Evolutionary conservation across 2,797 vertebrate genomes (phyloP).

Genomic region (Botia almorhae): DNA sequence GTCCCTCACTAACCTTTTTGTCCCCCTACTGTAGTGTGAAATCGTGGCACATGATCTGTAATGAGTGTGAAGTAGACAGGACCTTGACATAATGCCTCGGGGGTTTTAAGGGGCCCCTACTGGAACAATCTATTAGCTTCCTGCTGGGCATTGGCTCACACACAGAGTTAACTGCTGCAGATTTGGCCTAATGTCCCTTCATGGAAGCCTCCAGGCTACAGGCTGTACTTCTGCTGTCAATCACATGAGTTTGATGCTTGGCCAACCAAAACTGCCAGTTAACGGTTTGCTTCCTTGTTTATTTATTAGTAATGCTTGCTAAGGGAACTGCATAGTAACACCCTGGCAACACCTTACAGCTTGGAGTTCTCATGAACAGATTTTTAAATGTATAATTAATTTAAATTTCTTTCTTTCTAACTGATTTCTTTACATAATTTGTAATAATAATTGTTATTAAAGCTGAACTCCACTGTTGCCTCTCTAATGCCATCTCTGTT

Average conservation of each 20-base stretch:
- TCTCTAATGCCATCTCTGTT: too few species aligned
- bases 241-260: slow-evolving; percentile 53
- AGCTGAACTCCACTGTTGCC: too few species aligned
- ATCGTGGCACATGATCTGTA: slow-evolving; percentile 84
- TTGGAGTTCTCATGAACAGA: too few species aligned
- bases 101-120: slow-evolving; percentile 70
- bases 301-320: not conserved
- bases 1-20: slow-evolving; percentile 3
- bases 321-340: not conserved
- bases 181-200: slow-evolving; percentile 71
- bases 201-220: slow-evolving; percentile 65
- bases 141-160: slow-evolving; percentile 71
- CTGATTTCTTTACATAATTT: too few species aligned
- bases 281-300: not conserved
- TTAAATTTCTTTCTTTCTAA: too few species aligned
- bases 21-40: slow-evolving; percentile 79
- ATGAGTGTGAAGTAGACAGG: slow-evolving; percentile 84
- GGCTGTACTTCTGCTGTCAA: slow-evolving; percentile 64
- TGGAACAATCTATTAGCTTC: slow-evolving; percentile 77
- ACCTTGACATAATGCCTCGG: slow-evolving; percentile 77
- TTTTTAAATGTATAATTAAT: too few species aligned
- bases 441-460: too few species aligned
- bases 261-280: not conserved
- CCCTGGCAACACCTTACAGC: too few species aligned
- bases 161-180: slow-evolving; percentile 71